Conservation (phyloP, 2,113 vertebrate species). For the Chamaetylas fuelleborni region DNA sequence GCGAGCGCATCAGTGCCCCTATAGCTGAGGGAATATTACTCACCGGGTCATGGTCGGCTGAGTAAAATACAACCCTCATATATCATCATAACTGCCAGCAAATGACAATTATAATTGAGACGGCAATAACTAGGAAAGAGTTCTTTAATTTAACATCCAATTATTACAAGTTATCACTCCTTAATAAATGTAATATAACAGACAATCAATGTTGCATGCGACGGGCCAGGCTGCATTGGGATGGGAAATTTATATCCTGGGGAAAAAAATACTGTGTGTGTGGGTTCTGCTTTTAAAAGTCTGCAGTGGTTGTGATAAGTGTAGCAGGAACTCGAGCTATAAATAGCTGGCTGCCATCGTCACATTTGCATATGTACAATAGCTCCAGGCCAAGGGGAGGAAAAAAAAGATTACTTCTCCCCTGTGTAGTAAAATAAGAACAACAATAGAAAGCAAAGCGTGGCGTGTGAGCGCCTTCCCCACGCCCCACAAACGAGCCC, state of each 20-base stretch:
- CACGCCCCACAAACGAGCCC: not conserved
- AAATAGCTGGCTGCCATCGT: slow-evolving; percentile 77
- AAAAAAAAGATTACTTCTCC: slow-evolving; percentile 62
- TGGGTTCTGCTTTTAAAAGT: slow-evolving; percentile 71
- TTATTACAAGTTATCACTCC: slow-evolving; percentile 99
- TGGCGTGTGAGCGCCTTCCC: slow-evolving; percentile 28
- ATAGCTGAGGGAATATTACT: slow-evolving; percentile 90
- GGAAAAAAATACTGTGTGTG: slow-evolving; percentile 63
- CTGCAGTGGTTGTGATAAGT: slow-evolving; percentile 76
- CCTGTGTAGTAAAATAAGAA: slow-evolving; percentile 56
- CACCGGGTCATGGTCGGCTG: slow-evolving; percentile 93
- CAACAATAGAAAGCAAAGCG: slow-evolving; percentile 49
- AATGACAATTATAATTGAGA: slow-evolving; percentile 99
- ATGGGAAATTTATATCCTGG: slow-evolving; percentile 84
- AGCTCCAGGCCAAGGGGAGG: slow-evolving; percentile 71
- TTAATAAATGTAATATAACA: slow-evolving; percentile 99
- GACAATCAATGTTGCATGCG: slow-evolving; percentile 98
- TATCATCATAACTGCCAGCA: slow-evolving; percentile 98
- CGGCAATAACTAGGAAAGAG: slow-evolving; percentile 96
- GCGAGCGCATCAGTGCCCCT: slow-evolving; percentile 85
- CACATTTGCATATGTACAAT: slow-evolving; percentile 80
- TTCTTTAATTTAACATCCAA: slow-evolving; percentile 99
- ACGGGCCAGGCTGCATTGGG: slow-evolving; percentile 83
- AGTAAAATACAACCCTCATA: slow-evolving; percentile 98
- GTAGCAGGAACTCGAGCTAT: slow-evolving; percentile 73